Conservation (phyloP, 2,113 vertebrate species). For the Eonycteris spelaea region DNA sequence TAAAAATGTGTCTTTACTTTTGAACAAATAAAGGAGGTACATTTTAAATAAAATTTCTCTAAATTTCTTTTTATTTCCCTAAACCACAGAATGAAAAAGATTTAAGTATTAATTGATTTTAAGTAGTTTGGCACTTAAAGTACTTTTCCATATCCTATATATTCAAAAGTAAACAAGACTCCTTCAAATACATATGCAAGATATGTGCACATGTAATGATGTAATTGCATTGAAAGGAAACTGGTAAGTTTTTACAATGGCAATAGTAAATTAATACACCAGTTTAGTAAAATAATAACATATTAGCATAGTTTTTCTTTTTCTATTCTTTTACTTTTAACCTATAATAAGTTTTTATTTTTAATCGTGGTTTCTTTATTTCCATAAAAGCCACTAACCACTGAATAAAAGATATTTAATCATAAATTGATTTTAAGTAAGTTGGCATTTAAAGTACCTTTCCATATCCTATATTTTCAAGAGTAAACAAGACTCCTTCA, state of each 20-base stretch:
- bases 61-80: background rate
- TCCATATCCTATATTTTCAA: no score
- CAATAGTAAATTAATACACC: no score
- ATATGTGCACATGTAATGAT: background rate
- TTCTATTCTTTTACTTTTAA: no score
- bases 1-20: background rate
- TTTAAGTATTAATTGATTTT: background rate
- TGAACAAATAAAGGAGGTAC: background rate
- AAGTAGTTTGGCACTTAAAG: background rate
- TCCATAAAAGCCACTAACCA: no score
- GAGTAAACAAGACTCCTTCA: no score
- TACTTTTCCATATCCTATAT: background rate
- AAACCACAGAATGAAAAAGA: background rate
- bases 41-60: background rate
- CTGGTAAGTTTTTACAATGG: no score
- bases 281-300: no score
- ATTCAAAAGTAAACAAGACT: background rate
- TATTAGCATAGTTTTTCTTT: no score
- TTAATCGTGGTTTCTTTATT: no score
- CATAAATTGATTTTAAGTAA: no score
- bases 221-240: background rate
- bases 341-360: no score
- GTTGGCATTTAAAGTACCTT: no score
- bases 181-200: background rate
- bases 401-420: background rate